A percentile compares a stretch with the other conserved stretches of the same genome.
These are phyloP conservation scores for Cottus gobio DNA, from an alignment of 2,113 vertebrate genomes.

Conservation along the genomic window DNA sequence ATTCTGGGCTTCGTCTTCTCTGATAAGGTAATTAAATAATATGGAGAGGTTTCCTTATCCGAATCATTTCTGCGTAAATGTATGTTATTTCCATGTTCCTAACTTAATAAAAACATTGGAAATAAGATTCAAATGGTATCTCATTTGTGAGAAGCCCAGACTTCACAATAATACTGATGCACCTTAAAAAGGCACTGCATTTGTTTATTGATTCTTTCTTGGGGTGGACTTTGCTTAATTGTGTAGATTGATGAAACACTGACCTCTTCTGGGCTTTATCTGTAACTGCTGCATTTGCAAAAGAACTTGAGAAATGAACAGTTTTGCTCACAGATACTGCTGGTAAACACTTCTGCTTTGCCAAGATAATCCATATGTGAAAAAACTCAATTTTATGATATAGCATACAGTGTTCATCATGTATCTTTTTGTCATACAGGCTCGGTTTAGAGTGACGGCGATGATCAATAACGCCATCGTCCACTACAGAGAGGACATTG, in stretches of 20 bases:
- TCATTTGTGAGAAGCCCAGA: neutral
- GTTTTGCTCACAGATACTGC: neutral
- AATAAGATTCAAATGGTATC: neutral
- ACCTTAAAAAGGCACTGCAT: neutral
- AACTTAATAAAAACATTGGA: neutral
- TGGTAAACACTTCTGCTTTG: neutral
- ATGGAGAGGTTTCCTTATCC: neutral
- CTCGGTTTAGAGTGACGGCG: conserved; percentile 87
- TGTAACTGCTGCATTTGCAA: conserved; percentile 1
- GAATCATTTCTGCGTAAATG: neutral
- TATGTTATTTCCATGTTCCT: neutral
- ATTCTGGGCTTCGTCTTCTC: conserved; percentile 92
- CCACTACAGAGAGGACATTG: conserved; percentile 92
- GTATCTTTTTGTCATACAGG: conserved; percentile 71
- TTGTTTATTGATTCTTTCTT: neutral
- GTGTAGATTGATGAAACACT: neutral
- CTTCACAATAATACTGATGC: neutral
- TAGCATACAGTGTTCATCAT: neutral
- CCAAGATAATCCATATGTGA: neutral
- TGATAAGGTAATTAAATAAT: conserved; percentile 84
- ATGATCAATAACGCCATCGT: conserved; percentile 87
- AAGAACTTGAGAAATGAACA: neutral
- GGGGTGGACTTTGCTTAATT: neutral
- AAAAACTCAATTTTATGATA: neutral
- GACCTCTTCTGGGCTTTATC: conserved; percentile 6